These are phyloP conservation scores for Plectrocnemia conspersa DNA, from an alignment of 1,140 invertebrate genomes.

Conservation along the genomic window DNA sequence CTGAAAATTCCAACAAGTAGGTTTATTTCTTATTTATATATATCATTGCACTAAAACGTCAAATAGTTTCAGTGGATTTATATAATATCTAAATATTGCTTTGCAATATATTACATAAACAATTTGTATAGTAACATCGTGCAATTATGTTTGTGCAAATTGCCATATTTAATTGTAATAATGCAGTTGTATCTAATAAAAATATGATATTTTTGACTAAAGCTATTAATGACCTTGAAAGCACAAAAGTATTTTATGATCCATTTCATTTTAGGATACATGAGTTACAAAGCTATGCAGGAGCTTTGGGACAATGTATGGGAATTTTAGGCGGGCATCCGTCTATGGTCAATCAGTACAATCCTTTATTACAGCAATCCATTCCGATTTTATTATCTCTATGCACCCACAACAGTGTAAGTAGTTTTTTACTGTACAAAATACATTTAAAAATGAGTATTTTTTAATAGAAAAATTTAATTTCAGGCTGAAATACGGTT, in stretches of 20 bases:
- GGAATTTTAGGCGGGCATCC: conserved; percentile 44
- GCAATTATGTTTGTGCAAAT: background rate
- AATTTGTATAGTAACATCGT: background rate
- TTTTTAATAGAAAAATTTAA: background rate
- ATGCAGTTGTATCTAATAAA: background rate
- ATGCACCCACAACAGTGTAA: conserved; percentile 49
- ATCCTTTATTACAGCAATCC: conserved; percentile 44
- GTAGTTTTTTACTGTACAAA: conserved; percentile 28
- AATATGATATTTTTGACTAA: background rate
- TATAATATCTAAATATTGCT: conserved; percentile 2
- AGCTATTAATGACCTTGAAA: background rate
- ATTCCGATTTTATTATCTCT: conserved; percentile 44
- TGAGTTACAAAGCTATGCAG: conserved; percentile 46
- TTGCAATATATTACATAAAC: background rate
- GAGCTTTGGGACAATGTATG: conserved; percentile 45
- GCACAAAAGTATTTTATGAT: background rate
- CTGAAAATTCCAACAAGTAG: conserved; percentile 44
- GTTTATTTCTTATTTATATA: conserved; percentile 30
- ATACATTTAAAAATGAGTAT: too few species aligned
- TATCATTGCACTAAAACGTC: too few species aligned
- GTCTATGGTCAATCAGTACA: conserved; percentile 46
- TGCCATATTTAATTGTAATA: background rate
- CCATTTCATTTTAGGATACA: conserved; percentile 38
- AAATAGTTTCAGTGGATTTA: too few species aligned
- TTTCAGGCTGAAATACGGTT: conserved; percentile 48